Evolutionary conservation across 2,113 vertebrate species (phyloP), one percentile per base, ranked within the genome.

Genomic region (Semicossyphus pulcher): DNA sequence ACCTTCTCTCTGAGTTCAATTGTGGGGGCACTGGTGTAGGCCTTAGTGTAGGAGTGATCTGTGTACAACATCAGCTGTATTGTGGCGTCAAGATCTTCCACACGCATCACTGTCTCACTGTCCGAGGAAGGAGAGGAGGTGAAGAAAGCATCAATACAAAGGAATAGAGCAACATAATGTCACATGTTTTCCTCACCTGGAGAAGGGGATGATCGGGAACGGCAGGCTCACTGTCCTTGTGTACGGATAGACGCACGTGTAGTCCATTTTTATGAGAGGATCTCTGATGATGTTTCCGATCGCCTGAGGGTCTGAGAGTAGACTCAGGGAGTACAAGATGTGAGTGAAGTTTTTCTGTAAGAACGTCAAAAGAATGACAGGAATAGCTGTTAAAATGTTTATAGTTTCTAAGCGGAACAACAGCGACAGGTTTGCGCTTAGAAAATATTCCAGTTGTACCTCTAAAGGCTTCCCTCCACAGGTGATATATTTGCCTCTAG

Each of bases 301-400:
- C 1, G 78, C 69, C 45, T 60, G 76, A 73, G 85, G 81, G 3
- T 84, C 89, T 7, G 93, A 91, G 39, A 68, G 42, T 4, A 94
- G 81, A 5, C 76, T 92, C 72, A 93, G 57, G 5, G 92, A 87
- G 49, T 92, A 94, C 0, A 49, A 51, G 29, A 93, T 78, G 56
- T 92, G 92, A 8, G 92, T 93, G 0, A 85, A 0, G 41, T 94
- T 94, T 76, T 86, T 92, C 93, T 94, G 87, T 21, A 59, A 37
- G 7, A 26, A 20, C 16, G 7, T 28, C 34, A 23, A 39, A 20
- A 15, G 21, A 32, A 11, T 14, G 11, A 8, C 1, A 5, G 2
- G 20, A 1, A 42, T 15, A 20, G 2, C 2, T 21, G 9, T 14
- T 48, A 3, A 31, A 29, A 37, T 48, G 8, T 3, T 15, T 39